These are phyloP conservation scores for Catalaphyllia jardinei DNA, from an alignment of 64 coral and sea anemone species.

Conservation along the genomic window DNA sequence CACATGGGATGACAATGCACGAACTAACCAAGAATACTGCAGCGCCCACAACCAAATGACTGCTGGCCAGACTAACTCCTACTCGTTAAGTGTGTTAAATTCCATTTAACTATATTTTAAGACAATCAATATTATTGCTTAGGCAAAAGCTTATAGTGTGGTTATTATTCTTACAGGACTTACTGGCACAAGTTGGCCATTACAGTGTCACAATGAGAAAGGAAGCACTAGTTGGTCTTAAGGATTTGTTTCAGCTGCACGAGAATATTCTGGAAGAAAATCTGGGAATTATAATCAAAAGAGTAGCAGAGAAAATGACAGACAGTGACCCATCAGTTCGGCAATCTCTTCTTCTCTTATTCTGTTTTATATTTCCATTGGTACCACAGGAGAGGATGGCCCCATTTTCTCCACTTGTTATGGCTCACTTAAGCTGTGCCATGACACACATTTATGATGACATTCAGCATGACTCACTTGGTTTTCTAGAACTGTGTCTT, in stretches of 20 bases:
- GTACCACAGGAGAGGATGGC: constrained; percentile 68
- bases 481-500: constrained; percentile 80
- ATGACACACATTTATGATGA: constrained; percentile 95
- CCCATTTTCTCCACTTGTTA: constrained; percentile 76
- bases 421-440: constrained; percentile 88
- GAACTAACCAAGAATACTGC: no score
- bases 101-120: no score
- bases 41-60: no score
- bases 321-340: constrained; percentile 82
- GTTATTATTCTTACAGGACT: constrained; percentile 61
- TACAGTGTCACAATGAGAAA: constrained; percentile 77
- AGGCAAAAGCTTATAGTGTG: no score
- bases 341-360: constrained; percentile 75
- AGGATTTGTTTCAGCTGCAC: constrained; percentile 75
- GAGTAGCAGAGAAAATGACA: constrained; percentile 66
- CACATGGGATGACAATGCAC: no score
- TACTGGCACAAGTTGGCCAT: constrained; percentile 74
- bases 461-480: constrained; percentile 83
- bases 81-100: no score
- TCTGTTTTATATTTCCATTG: constrained; percentile 63
- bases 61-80: no score
- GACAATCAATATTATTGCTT: no score
- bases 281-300: constrained; percentile 60
- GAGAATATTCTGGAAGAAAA: constrained; percentile 64
- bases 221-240: constrained; percentile 81